A percentile compares a stretch with the other conserved stretches of the same genome.
These are phyloP conservation scores for Scaptodrosophila latifasciaeformis DNA, from an alignment of 2,888 invertebrate genomes.

Conservation along the genomic window DNA sequence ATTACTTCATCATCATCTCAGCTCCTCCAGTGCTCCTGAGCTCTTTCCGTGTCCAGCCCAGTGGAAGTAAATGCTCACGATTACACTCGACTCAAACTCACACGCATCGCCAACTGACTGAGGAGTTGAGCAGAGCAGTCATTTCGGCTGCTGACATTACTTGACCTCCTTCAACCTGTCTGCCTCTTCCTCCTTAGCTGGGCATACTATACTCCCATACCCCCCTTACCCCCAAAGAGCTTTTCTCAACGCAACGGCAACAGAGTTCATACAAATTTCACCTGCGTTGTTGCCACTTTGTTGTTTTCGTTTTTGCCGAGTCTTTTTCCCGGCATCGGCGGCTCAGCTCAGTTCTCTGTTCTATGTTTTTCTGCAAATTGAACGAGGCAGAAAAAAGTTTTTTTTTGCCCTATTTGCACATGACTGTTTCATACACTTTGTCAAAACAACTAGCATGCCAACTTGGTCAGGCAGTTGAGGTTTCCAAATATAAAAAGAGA, in stretches of 20 bases:
- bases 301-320: neutral
- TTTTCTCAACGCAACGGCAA: neutral
- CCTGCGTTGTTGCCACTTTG: neutral
- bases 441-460: too few species aligned
- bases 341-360: too few species aligned
- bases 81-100: neutral
- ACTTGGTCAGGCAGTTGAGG: too few species aligned
- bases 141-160: neutral
- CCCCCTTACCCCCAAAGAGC: too few species aligned
- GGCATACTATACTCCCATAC: neutral
- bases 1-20: neutral
- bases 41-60: constrained; percentile 11
- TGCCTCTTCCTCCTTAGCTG: neutral
- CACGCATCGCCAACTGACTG: neutral
- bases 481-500: too few species aligned
- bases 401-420: constrained; percentile 3
- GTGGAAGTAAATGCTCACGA: constrained; percentile 15
- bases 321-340: too few species aligned
- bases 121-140: neutral
- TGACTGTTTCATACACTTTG: too few species aligned
- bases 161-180: neutral
- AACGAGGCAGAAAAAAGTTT: constrained; percentile 26
- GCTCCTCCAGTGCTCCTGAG: neutral
- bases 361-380: constrained; percentile 17
- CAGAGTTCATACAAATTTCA: constrained; percentile 1